Conservation (phyloP, 1,140 invertebrate genomes). For the Orius insidiosus region DNA sequence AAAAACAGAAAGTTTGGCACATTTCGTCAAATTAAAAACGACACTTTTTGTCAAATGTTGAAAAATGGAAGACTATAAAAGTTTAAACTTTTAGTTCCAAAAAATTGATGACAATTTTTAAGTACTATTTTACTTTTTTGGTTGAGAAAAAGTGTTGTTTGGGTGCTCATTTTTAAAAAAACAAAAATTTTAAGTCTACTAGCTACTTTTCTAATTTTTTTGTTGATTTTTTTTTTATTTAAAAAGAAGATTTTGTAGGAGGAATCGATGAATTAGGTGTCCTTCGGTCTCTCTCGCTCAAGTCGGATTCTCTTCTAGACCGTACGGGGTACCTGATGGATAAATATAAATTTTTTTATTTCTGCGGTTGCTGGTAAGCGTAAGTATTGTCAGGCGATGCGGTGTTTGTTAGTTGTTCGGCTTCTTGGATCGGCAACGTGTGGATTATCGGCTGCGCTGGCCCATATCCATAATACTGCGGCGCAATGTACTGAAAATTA, state of each 20-base stretch:
- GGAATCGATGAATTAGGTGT: neutral
- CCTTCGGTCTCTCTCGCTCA: neutral
- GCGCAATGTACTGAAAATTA: constrained; percentile 42
- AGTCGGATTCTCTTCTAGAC: neutral
- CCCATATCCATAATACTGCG: constrained; percentile 45
- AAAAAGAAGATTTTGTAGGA: neutral
- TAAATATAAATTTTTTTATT: too few species aligned
- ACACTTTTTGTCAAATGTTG: too few species aligned
- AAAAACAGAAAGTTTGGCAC: too few species aligned
- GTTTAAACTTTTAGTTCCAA: too few species aligned
- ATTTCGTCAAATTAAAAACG: too few species aligned
- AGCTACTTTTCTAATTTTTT: too few species aligned
- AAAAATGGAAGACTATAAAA: too few species aligned
- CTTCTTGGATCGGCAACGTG: constrained; percentile 36
- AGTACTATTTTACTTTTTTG: too few species aligned
- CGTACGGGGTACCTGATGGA: neutral
- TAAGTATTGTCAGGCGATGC: constrained; percentile 72
- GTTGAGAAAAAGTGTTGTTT: too few species aligned
- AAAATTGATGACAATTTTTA: too few species aligned
- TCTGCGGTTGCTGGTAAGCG: constrained; percentile 35
- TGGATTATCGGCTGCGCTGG: constrained; percentile 53
- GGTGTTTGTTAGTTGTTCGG: constrained; percentile 69
- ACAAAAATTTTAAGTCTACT: constrained; percentile 1
- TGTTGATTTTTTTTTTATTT: constrained; percentile 1
- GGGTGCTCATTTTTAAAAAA: constrained; percentile 1